phyloP scores from a whole-genome alignment of 2,113 vertebrate genomes.

The Pygoscelis adeliae region DNA sequence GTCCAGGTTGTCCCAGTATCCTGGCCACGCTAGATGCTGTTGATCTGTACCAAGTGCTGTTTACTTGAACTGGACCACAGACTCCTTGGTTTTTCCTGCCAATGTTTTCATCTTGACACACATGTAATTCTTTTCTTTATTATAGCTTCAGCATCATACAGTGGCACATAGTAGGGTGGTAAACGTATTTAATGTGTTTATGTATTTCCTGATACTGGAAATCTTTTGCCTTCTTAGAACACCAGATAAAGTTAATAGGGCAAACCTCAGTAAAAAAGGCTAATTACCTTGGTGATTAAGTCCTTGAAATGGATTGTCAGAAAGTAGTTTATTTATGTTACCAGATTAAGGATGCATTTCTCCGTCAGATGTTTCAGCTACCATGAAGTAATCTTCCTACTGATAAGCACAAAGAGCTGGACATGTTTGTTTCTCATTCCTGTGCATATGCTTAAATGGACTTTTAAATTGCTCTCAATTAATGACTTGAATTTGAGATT shows the following conservation, averaged over 20 bases:
- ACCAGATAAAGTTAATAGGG: not conserved
- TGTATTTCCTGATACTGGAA: not conserved
- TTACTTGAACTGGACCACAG: not conserved
- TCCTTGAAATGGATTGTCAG: slow-evolving; percentile 31
- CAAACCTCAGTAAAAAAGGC: not conserved
- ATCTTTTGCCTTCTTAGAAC: not conserved
- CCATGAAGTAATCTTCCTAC: not conserved
- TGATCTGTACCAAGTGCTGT: not conserved
- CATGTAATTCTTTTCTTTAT: not conserved
- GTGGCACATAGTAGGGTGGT: not conserved
- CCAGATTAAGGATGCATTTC: not conserved
- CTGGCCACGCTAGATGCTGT: not conserved
- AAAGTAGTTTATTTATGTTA: slow-evolving; percentile 22
- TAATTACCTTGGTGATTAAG: slow-evolving; percentile 26
- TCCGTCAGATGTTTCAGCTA: not conserved
- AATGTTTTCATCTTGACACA: not conserved
- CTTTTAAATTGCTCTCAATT: not conserved
- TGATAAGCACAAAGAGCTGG: not conserved
- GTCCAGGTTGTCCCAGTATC: not conserved
- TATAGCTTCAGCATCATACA: not conserved
- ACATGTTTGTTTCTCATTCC: not conserved
- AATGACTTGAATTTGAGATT: not conserved
- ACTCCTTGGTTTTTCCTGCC: not conserved
- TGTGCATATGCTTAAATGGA: not conserved
- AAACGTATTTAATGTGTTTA: not conserved